phyloP scores from a whole-genome alignment of 2,113 vertebrate species.

The Vimba vimba region DNA sequence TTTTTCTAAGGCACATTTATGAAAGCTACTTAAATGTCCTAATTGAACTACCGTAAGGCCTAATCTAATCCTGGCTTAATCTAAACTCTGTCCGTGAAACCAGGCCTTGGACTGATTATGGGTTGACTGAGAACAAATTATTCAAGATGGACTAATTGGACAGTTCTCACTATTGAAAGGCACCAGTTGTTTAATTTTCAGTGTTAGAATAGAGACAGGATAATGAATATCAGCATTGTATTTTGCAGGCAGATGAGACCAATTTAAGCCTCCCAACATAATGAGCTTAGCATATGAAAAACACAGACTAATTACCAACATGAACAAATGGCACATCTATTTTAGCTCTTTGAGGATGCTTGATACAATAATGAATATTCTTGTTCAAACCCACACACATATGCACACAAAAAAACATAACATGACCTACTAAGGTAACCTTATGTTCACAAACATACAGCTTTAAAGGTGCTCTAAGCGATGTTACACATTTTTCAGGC shows the following conservation, averaged over 20 bases:
- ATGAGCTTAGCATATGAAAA: conserved; percentile 53
- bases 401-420: not conserved
- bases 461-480: not conserved
- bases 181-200: conserved; percentile 41
- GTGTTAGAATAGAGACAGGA: conserved; percentile 24
- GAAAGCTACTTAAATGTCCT: too few relatives aligned
- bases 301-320: conserved; percentile 25
- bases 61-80: too few relatives aligned
- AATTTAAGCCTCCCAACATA: conserved; percentile 40
- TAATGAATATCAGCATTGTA: conserved; percentile 47
- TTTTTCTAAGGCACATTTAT: too few relatives aligned
- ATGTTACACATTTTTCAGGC: too few relatives aligned
- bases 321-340: conserved; percentile 32
- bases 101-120: not conserved
- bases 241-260: conserved; percentile 38
- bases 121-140: conserved; percentile 22
- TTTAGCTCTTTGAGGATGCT: conserved; percentile 36
- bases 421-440: not conserved
- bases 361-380: conserved; percentile 33
- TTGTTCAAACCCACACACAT: not conserved
- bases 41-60: too few relatives aligned
- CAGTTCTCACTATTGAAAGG: conserved; percentile 40
- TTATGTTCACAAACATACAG: not conserved
- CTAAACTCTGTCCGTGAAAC: too few relatives aligned
- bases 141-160: conserved; percentile 28